These are phyloP conservation scores for Hippolais icterina DNA, from an alignment of 2,113 vertebrate genomes.

Conservation along the genomic window DNA sequence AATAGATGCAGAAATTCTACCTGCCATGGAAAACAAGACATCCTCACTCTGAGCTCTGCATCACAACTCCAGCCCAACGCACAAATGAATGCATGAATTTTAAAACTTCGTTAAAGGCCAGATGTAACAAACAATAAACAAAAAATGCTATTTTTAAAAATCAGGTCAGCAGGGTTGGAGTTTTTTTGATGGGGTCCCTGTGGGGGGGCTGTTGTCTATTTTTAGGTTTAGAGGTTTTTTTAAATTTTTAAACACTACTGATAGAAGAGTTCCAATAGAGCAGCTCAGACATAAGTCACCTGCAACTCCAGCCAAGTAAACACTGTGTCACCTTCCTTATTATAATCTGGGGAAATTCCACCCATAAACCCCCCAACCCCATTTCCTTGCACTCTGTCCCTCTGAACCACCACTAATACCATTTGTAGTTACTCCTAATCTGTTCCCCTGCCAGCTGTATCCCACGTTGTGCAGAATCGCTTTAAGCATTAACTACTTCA, in stretches of 20 bases:
- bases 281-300: not conserved
- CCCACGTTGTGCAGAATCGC: rapidly evolving
- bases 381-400: not conserved
- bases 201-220: rapidly evolving
- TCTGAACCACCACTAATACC: not conserved
- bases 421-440: not conserved
- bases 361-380: not conserved
- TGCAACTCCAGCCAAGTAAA: not conserved
- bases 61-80: not conserved
- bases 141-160: not conserved
- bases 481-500: not conserved
- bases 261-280: not conserved
- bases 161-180: rapidly evolving
- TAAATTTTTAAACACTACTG: not conserved
- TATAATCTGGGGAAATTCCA: not conserved
- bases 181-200: not conserved
- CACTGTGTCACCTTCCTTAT: not conserved
- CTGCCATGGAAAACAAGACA: not conserved
- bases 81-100: not conserved
- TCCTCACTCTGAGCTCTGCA: not conserved
- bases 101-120: not conserved
- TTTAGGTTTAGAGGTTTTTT: not conserved
- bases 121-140: not conserved
- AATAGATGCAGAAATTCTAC: not conserved
- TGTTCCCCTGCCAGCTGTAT: not conserved